These are phyloP conservation scores for Dryocosmus kuriphilus DNA, from an alignment of 2,888 invertebrate species.

Conservation along the genomic window DNA sequence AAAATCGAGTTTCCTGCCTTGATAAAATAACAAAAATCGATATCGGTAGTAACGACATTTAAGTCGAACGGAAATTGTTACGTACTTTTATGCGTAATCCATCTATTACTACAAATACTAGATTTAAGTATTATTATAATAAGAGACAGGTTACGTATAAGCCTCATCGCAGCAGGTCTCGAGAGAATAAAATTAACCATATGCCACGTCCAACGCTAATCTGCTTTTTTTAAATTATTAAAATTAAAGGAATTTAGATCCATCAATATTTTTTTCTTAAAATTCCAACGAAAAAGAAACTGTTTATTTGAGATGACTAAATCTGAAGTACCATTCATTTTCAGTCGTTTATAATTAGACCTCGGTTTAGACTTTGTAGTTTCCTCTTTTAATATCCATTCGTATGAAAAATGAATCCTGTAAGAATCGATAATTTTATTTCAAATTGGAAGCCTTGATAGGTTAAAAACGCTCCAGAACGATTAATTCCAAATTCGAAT, in stretches of 20 bases:
- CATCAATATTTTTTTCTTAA: neutral
- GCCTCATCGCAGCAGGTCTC: conserved; percentile 8
- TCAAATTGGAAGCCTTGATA: too few relatives aligned
- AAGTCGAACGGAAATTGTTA: conserved; percentile 33
- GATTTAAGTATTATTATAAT: conserved; percentile 38
- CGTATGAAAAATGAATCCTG: too few relatives aligned
- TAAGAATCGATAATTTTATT: too few relatives aligned
- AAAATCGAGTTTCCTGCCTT: neutral
- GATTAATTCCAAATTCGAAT: too few relatives aligned
- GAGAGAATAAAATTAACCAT: neutral
- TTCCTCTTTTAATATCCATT: too few relatives aligned
- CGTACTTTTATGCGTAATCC: conserved; percentile 30
- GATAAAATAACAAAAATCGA: neutral
- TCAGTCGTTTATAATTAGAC: too few relatives aligned
- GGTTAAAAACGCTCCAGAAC: too few relatives aligned
- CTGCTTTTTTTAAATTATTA: neutral
- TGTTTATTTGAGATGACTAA: neutral
- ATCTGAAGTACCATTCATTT: too few relatives aligned
- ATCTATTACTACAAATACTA: conserved; percentile 27
- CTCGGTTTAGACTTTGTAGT: too few relatives aligned
- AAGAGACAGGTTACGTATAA: conserved; percentile 21
- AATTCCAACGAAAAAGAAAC: neutral
- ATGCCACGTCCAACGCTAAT: neutral
- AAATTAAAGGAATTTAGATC: neutral
- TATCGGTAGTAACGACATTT: conserved; percentile 9